Base-by-base conservation (phyloP, 2,888 invertebrate species). In the Lepidocyrtoides sp. region DNA sequence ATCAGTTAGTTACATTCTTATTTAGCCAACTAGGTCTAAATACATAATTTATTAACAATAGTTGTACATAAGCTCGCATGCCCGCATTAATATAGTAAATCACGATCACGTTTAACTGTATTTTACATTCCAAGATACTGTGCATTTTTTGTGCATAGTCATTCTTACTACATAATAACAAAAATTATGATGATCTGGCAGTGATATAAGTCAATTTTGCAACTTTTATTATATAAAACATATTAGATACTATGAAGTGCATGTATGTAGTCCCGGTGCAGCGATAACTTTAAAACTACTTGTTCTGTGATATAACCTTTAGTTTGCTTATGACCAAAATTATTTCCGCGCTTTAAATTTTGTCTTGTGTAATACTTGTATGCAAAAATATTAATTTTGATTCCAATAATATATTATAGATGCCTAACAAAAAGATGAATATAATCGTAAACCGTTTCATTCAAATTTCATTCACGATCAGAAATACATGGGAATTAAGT, bases 241-340 rank as follows among this genome's bases (percentile, higher is more conserved):
- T 36, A n/a, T 1, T n/a, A 26, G 17, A 41, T 60, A 17, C 20
- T 60, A 14, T 48, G 66, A n/a, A 48, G 7, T 85, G 29, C 51
- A 85, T 20, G 51, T 36, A 36, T 12, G n/a, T 14, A 32, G 14
- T 75, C 44, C 23, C 48, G 4, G 72, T 57, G 57, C 32, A 54
- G 26, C 23, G 8, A 72, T 20, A 48, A 51, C 26, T 51, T 69
- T 85, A 69, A 82, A 54, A 85, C 69, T 81, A 88, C n/a, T 66
- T 88, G 81, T 88, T 81, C 88, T 88, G 88, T 88, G 88, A 88
- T 88, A 88, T 82, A 79, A 88, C 60, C 66, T 36, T 88, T 72
- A 72, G 81, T 88, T 32, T 41, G 63, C 82, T 12, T 63, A 23
- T 60, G 12, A 63, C 82, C n/a, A 44, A 20, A 41, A 44, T 44